Evolutionary conservation across 2,888 invertebrate species (phyloP).

Genomic region (Atethmia centrago): DNA sequence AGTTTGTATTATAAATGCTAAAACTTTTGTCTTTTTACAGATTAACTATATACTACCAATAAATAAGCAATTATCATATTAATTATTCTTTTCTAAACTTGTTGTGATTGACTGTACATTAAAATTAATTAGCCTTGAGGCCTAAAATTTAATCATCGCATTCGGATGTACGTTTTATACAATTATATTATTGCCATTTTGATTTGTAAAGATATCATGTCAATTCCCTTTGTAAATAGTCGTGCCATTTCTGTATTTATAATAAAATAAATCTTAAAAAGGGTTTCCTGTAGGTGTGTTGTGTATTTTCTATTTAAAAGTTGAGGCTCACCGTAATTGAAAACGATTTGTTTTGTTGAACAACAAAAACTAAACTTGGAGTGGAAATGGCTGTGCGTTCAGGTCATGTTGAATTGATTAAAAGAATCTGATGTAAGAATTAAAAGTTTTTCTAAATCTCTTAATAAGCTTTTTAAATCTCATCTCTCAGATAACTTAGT

Average conservation of each 20-base stretch:
- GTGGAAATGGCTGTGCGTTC: background rate
- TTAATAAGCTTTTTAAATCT: no score
- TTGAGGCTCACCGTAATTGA: conserved; percentile 73
- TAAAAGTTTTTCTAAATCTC: background rate
- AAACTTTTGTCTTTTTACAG: conserved; percentile 15
- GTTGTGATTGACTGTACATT: conserved; percentile 70
- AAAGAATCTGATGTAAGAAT: background rate
- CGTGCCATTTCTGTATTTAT: conserved; percentile 86
- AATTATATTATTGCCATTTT: conserved; percentile 70
- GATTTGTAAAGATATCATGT: conserved; percentile 82
- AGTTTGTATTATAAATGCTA: background rate
- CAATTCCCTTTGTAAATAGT: conserved; percentile 89
- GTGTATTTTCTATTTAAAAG: conserved; percentile 76
- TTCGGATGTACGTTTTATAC: conserved; percentile 67
- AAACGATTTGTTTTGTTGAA: conserved; percentile 43
- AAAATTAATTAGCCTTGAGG: conserved; percentile 69
- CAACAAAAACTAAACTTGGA: background rate
- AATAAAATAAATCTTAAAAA: conserved; percentile 68
- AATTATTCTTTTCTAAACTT: conserved; percentile 22
- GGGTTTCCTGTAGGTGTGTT: conserved; percentile 79
- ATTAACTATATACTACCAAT: conserved; percentile 2
- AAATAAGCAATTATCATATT: conserved; percentile 17
- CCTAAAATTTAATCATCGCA: conserved; percentile 72
- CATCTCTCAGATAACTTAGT: background rate
- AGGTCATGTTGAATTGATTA: background rate